These are phyloP conservation scores for Meda fulgida DNA, from an alignment of 2,797 vertebrate species.

Conservation along the genomic window DNA sequence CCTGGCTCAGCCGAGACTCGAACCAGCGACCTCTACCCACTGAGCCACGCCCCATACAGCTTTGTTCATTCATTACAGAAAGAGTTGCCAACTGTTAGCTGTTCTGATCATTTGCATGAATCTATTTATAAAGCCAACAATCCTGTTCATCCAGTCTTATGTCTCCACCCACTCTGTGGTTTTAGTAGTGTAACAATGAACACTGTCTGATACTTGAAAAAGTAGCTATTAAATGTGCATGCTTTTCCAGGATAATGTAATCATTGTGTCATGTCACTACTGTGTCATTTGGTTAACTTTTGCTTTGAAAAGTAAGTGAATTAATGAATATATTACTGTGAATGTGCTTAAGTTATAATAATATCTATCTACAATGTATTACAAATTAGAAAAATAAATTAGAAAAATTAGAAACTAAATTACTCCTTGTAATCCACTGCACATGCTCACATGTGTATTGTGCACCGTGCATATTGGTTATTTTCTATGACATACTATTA, in stretches of 20 bases:
- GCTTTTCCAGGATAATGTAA: background rate
- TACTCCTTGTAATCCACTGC: background rate
- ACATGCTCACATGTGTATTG: background rate
- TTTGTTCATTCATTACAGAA: background rate
- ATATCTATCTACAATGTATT: background rate
- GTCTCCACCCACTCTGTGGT: background rate
- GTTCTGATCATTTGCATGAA: background rate
- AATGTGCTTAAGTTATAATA: background rate
- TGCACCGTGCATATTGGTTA: background rate
- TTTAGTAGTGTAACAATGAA: background rate
- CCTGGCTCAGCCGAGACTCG: background rate
- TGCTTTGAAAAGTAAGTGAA: background rate
- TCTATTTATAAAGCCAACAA: background rate
- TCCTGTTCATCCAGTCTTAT: slow-evolving; percentile 16
- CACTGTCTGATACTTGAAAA: background rate
- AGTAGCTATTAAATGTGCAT: background rate
- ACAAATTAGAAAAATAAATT: background rate
- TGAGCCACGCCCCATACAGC: background rate
- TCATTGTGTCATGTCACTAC: background rate
- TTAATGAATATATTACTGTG: background rate
- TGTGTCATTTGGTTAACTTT: no score
- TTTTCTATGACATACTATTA: background rate
- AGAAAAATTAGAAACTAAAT: background rate
- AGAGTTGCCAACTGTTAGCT: background rate
- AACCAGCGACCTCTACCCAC: no score